Percentiles rank a stretch among this genome's conserved stretches.
Evolutionary conservation across 2,888 invertebrate genomes (phyloP).

Genomic region (Acanthosoma haemorrhoidale): DNA sequence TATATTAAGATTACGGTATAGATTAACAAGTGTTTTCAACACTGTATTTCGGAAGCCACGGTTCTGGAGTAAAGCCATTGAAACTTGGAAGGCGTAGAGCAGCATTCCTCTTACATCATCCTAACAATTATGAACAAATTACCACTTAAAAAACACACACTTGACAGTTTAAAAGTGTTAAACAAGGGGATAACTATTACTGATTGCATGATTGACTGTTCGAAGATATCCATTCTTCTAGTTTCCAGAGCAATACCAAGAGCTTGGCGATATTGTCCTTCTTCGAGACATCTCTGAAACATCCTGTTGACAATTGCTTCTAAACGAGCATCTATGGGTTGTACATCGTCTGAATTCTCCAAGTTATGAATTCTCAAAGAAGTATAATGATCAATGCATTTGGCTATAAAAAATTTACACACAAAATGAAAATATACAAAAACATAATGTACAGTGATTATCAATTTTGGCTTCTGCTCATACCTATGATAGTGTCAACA

Average conservation of each 20-base stretch:
- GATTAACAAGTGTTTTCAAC: constrained; percentile 76
- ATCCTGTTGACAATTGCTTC: constrained; percentile 94
- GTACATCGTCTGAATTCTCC: constrained; percentile 55
- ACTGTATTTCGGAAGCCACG: constrained; percentile 88
- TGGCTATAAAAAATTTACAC: constrained; percentile 58
- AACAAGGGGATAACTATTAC: constrained; percentile 45
- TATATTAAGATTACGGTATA: constrained; percentile 81
- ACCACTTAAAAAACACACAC: background rate
- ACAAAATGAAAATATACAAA: background rate
- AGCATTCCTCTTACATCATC: constrained; percentile 88
- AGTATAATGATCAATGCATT: constrained; percentile 95
- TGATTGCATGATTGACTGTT: constrained; percentile 82
- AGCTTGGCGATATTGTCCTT: constrained; percentile 91
- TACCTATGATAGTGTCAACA: constrained; percentile 88
- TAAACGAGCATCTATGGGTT: constrained; percentile 71
- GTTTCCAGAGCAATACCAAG: constrained; percentile 95
- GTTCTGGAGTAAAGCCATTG: constrained; percentile 93
- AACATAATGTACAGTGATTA: background rate
- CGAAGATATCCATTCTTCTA: constrained; percentile 93
- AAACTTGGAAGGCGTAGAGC: constrained; percentile 91
- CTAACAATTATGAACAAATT: constrained; percentile 41
- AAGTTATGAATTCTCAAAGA: constrained; percentile 73
- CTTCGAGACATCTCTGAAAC: constrained; percentile 92
- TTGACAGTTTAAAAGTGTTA: background rate
- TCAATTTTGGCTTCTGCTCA: constrained; percentile 34